phyloP scores from a whole-genome alignment of 2,797 vertebrate species.

The Peromyscus eremicus region DNA sequence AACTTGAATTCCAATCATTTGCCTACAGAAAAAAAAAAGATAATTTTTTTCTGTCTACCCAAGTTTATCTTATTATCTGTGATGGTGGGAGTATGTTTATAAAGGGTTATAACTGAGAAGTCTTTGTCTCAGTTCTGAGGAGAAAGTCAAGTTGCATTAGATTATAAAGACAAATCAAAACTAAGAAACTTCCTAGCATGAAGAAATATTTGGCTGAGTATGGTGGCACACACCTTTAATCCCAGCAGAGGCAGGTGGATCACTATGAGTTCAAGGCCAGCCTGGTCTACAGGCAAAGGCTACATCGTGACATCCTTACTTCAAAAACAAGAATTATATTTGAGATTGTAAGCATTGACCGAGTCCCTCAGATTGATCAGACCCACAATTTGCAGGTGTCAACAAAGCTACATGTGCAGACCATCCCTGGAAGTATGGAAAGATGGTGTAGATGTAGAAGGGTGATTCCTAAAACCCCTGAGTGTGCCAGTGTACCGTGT shows the following conservation, averaged over 20 bases:
- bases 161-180: not conserved
- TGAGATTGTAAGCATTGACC: not conserved
- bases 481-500: too few relatives aligned
- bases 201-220: not conserved
- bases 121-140: not conserved
- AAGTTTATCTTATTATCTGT: conserved; percentile 16
- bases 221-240: too few relatives aligned
- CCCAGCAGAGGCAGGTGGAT: not conserved
- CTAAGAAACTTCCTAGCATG: not conserved
- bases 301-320: not conserved
- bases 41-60: not conserved
- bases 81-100: not conserved
- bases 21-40: not conserved
- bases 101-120: not conserved
- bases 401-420: not conserved
- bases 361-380: not conserved
- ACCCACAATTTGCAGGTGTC: not conserved
- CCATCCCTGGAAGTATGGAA: not conserved
- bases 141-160: not conserved
- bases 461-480: not conserved
- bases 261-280: not conserved
- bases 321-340: not conserved
- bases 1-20: conserved; percentile 26
- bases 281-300: not conserved
- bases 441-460: too few relatives aligned